Percentiles rank a stretch among this genome's conserved stretches.
These are phyloP conservation scores for Apaloderma vittatum DNA, from an alignment of 2,113 vertebrate species.

Conservation along the genomic window DNA sequence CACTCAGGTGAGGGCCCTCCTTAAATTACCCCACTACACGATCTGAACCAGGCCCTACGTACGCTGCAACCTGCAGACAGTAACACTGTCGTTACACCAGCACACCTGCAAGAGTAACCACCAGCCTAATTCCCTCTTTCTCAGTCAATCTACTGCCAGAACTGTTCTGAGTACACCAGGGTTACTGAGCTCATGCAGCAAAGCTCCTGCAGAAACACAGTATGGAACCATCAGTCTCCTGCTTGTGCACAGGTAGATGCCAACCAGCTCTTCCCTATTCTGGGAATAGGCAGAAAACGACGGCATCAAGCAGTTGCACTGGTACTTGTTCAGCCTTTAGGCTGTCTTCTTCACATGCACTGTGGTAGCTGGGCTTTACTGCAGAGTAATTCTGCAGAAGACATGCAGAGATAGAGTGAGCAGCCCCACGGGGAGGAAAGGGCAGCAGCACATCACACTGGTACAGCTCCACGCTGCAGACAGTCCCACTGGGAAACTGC, in stretches of 20 bases:
- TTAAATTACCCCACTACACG: not conserved
- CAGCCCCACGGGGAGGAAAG: not conserved
- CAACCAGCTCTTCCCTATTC: not conserved
- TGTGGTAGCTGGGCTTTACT: not conserved
- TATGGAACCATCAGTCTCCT: not conserved
- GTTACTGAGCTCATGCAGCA: not conserved
- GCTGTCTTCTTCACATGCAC: not conserved
- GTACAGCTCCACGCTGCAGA: not conserved
- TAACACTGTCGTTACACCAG: not conserved
- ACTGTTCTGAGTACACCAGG: not conserved
- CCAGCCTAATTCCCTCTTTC: not conserved
- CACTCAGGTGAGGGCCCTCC: not conserved
- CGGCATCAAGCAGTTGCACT: not conserved
- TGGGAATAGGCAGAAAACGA: not conserved
- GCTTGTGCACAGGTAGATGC: not conserved
- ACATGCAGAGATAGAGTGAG: not conserved
- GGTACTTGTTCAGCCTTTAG: not conserved
- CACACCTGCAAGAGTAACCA: not conserved
- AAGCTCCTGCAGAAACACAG: too few relatives aligned
- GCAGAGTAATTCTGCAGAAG: not conserved
- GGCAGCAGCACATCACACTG: not conserved
- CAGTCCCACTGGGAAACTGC: not conserved
- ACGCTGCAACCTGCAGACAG: not conserved
- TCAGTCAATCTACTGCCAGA: not conserved
- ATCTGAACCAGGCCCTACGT: not conserved